phyloP scores from a whole-genome alignment of 2,113 vertebrate species.

The Campylomormyrus numenius region DNA sequence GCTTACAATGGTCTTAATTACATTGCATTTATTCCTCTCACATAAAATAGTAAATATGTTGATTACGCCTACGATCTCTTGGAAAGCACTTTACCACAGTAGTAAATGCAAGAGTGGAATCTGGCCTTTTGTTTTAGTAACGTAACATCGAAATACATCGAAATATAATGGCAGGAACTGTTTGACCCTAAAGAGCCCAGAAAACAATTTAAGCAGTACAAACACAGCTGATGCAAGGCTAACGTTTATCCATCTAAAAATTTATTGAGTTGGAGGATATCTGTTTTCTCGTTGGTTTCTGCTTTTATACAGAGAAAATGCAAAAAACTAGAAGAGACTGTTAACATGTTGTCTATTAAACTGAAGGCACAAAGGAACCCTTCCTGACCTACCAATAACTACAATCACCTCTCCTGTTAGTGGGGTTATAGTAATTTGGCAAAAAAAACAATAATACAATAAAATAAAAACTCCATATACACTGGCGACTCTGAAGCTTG shows the following conservation, averaged over 20 bases:
- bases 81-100: not conserved
- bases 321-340: constrained; percentile 33
- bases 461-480: not conserved
- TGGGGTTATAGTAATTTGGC: constrained; percentile 2
- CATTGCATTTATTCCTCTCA: not conserved
- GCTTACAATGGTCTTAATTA: not conserved
- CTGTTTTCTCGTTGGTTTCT: constrained; percentile 37
- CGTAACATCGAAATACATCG: not conserved
- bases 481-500: not conserved
- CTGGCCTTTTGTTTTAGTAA: not conserved
- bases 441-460: not conserved
- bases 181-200: not conserved
- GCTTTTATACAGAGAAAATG: constrained; percentile 50
- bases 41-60: not conserved
- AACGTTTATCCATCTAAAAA: constrained; percentile 36
- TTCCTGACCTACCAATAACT: constrained; percentile 46
- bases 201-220: not conserved
- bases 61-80: not conserved
- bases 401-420: constrained; percentile 45
- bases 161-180: not conserved
- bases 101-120: not conserved
- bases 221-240: constrained; percentile 9
- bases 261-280: constrained; percentile 32
- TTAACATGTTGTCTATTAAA: constrained; percentile 27
- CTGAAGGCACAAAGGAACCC: constrained; percentile 43